Evolutionary conservation across 2,113 vertebrate genomes (phyloP).

Genomic region (Grallaria varia): DNA sequence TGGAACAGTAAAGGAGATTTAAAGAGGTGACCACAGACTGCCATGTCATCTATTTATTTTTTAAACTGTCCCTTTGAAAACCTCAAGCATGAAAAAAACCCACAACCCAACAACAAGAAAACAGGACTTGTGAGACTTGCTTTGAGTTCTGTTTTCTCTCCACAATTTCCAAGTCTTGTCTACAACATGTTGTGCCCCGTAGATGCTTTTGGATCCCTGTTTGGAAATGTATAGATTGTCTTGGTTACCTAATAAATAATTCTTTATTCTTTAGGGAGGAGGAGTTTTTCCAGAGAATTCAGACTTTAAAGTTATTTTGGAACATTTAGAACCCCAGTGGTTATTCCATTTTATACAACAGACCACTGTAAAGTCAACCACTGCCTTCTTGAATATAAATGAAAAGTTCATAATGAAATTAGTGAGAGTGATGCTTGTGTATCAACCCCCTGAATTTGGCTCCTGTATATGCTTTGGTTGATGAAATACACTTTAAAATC

Average conservation of each 20-base stretch:
- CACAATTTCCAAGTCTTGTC: not conserved
- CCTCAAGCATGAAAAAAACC: not conserved
- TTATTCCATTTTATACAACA: not conserved
- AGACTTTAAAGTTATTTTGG: not conserved
- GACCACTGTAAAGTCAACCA: not conserved
- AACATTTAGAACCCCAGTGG: not conserved
- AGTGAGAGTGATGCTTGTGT: not conserved
- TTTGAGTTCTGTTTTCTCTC: not conserved
- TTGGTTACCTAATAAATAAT: not conserved
- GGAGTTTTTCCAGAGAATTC: not conserved
- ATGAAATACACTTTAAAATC: conserved; percentile 32
- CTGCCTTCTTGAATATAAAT: not conserved
- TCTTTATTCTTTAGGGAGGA: not conserved
- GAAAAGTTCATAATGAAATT: conserved; percentile 8
- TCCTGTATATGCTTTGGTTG: not conserved
- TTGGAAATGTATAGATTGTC: not conserved
- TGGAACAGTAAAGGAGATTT: not conserved
- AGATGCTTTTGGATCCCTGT: not conserved
- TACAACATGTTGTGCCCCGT: not conserved
- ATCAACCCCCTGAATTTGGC: not conserved
- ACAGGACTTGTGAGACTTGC: not conserved
- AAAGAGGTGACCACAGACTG: not conserved
- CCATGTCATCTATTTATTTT: not conserved
- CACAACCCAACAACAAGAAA: too few species aligned
- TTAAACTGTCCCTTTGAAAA: not conserved